Evolutionary conservation across 2,113 vertebrate species (phyloP), one percentile per base, ranked within the genome.

Genomic region (Zapus hudsonius): DNA sequence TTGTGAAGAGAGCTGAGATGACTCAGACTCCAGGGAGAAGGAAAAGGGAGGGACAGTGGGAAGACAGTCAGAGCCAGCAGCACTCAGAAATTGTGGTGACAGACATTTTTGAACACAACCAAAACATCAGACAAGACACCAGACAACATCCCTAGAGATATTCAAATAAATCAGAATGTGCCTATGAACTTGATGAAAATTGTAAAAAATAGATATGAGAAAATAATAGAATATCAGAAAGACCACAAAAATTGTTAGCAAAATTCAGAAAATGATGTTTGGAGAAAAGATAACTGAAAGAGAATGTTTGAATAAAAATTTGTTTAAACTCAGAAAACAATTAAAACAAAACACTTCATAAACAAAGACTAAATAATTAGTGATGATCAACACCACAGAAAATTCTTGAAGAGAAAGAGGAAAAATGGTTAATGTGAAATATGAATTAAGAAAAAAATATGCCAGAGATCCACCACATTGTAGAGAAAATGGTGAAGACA

Each of bases 291-390:
- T 38, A 66, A 79, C 74, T 84, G 72, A 11, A 91, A 93, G 63
- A 2, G 13, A 20, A 70, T 47, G 2, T 55, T 82, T 86, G 17
- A 87, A 74, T 55, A 93, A 87, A 52, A 13, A 73, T 47, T 47
- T 74, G 31, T 44, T 19, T 87, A 87, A 82, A 79, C 22, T 76
- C 52, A 81, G 47, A 88, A 84, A 94, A 87, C 82, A 90, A 82
- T 73, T 42, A 52, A 84, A 79, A 31, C 75, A 33, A 84, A 89
- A 66, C 33, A 52, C 66, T 88, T 85, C 61, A 84, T 38, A 72
- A 89, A 63, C 72, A 15, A 85, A 44, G 47, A 67, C 55, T 52
- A 80, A 67, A 72, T 78, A 27, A 91, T 42, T 66, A 75, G 47
- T 13, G 72, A 82, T 20, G 74, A 27, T 74, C 72, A 90, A 63